A percentile compares a stretch with the other conserved stretches of the same genome.
Conservation (phyloP, 2,888 invertebrate genomes). For the Autographa pulchrina region DNA sequence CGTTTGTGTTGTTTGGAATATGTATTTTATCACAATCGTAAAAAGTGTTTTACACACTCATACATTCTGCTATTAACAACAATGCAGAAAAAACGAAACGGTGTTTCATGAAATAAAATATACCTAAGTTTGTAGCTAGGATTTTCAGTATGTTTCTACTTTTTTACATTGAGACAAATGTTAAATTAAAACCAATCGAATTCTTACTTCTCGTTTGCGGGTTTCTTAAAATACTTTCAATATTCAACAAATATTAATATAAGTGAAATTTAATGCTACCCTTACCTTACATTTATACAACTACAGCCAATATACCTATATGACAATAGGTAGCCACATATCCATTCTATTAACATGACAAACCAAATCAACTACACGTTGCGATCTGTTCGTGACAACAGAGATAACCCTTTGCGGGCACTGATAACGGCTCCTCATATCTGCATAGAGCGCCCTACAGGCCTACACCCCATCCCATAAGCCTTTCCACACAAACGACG, state of each 20-base stretch:
- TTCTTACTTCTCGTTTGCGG: too few species aligned
- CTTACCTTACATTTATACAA: not conserved
- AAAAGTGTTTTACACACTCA: not conserved
- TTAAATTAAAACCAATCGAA: too few species aligned
- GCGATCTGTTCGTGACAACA: slow-evolving; percentile 77
- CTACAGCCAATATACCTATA: not conserved
- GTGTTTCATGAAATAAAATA: not conserved
- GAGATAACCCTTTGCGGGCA: slow-evolving; percentile 75
- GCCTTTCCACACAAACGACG: slow-evolving; percentile 84
- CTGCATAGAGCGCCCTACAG: slow-evolving; percentile 67
- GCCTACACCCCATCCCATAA: slow-evolving; percentile 69
- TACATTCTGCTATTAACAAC: not conserved
- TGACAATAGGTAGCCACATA: not conserved
- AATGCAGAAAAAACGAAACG: not conserved
- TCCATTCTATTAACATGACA: slow-evolving; percentile 22
- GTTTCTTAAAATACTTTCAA: too few species aligned
- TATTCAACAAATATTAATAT: too few species aligned
- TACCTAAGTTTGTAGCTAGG: not conserved
- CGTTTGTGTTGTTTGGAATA: slow-evolving; percentile 1
- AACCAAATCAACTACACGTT: slow-evolving; percentile 75
- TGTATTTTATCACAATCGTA: slow-evolving; percentile 1
- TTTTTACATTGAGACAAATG: too few species aligned
- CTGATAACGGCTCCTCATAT: slow-evolving; percentile 80
- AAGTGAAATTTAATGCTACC: not conserved
- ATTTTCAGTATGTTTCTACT: too few species aligned